Evolutionary conservation across 2,113 vertebrate genomes (phyloP), one percentile per base, ranked within the genome.

Genomic region (Nerophis lumbriciformis): DNA sequence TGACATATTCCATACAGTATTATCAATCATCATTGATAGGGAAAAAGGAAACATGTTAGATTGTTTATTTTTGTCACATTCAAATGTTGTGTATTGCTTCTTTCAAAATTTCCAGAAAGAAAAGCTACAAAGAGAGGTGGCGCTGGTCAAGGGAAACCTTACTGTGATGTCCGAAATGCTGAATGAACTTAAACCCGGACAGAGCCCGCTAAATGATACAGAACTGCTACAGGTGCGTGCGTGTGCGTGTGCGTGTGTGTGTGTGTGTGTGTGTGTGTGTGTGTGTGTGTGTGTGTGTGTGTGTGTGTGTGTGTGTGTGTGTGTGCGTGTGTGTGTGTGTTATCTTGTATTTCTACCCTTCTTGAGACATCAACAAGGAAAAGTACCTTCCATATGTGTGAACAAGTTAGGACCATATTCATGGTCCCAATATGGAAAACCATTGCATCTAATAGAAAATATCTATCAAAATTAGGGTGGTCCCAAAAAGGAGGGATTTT

Each of bases 81-180:
- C 35, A 6, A 60, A 52, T 47, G 5, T 4, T 53, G 8, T 61
- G 39, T n/a, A 3, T 47, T 39, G 8, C 11, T 47, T 47, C 9
- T 63, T 63, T 7, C 53, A 45, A 45, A 7, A 53, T 38, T 9
- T 63, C 44, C 84, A 99, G 95, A 85, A 92, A 0, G 88, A 89
- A 70, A 98, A 98, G 87, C 90, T 98, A 65, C 91, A 82, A 48
- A 88, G 86, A 14, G 97, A 99, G 71, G 85, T 99, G 77, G 91
- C 92, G 47, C 87, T 98, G 68, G 95, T 98, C 71, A 94, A 88
- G 0, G 95, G 94, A 21, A 99, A 99, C 10, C 88, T 95, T 55
- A 90, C 87, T 11, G 94, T 99, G 56, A 97, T 99, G 94, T 94
- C 93, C 0, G 95, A 98, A 80, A 96, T 99, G 94, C 70, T 99